Evolutionary conservation across 1,140 invertebrate species (phyloP), one percentile per base, ranked within the genome.

Genomic region (Bombus huntii): DNA sequence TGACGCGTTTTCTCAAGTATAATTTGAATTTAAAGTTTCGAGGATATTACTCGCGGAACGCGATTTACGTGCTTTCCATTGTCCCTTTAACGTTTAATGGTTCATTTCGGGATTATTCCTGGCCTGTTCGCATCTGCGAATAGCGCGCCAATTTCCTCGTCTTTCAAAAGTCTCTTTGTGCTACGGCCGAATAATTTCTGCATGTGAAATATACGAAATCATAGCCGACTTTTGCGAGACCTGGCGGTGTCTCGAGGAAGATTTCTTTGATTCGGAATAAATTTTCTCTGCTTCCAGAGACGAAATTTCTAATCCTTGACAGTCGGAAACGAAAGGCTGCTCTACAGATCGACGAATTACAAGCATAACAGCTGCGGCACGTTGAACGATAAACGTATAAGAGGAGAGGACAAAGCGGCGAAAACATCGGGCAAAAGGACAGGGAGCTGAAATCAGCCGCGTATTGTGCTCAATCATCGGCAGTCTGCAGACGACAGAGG

Each of bases 401-500:
- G 3, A 39, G 37, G 10, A 39, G 28, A 12, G 15, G 1, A 39
- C 6, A 57, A 75, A 57, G 53, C 22, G 22, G 31, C 12, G 31
- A 77, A 47, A 77, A 62, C 37, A 71, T 28, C 22, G 39, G 39
- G 12, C 39, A 31, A 78, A 57, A 42, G 22, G 37, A 68, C 22
- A 44, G 34, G 8, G 12, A 31, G 34, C 0, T 62, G 28, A 62
- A 84, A 80, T 84, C 83, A 31, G n/a, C 39, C 66, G 34, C 44
- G 73, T 37, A 76, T 57, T 88, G 77, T 70, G 82, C 73, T 73
- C 83, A 44, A 89, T 89, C 88, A 81, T 86, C 81, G 83, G 74
- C 59, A 71, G 62, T 57, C 87, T 90, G 90, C 77, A 77, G 76
- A 81, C 83, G 85, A 87, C 87, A 89, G 88, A 80, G 80, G 88